Evolutionary conservation across 1,140 invertebrate genomes (phyloP).

Genomic region (Galleria mellonella): DNA sequence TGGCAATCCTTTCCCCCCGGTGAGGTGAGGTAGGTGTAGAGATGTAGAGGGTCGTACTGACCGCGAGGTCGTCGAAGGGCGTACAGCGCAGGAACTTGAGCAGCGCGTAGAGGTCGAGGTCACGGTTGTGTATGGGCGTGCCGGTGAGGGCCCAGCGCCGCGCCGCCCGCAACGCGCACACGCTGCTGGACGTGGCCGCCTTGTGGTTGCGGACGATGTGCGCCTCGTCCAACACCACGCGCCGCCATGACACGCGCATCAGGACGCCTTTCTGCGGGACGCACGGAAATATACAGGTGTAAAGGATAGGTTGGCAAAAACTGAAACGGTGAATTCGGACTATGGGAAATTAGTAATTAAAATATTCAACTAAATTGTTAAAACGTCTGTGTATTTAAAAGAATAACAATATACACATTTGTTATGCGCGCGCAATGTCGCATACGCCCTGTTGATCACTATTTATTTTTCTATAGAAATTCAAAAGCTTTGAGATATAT

Average conservation of each 20-base stretch:
- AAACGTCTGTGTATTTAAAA: too few species aligned
- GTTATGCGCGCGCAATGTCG: too few species aligned
- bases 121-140: constrained; percentile 96
- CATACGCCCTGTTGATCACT: too few species aligned
- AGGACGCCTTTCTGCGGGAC: constrained; percentile 69
- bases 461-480: too few species aligned
- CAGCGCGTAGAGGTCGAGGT: constrained; percentile 90
- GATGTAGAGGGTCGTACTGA: constrained; percentile 29
- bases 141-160: constrained; percentile 93
- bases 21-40: too few species aligned
- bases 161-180: constrained; percentile 77
- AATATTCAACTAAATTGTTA: too few species aligned
- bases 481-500: too few species aligned
- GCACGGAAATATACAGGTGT: neutral
- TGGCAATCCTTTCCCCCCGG: too few species aligned
- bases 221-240: constrained; percentile 95
- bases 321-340: too few species aligned
- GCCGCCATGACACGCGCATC: constrained; percentile 83
- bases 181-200: constrained; percentile 81
- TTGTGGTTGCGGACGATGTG: constrained; percentile 94
- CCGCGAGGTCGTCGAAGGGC: constrained; percentile 90
- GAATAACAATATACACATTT: too few species aligned
- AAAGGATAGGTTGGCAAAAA: too few species aligned
- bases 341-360: too few species aligned
- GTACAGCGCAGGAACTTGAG: constrained; percentile 88